Evolutionary conservation across 2,888 invertebrate genomes (phyloP), one percentile per base, ranked within the genome.

Genomic region (Calameuta pallipes): DNA sequence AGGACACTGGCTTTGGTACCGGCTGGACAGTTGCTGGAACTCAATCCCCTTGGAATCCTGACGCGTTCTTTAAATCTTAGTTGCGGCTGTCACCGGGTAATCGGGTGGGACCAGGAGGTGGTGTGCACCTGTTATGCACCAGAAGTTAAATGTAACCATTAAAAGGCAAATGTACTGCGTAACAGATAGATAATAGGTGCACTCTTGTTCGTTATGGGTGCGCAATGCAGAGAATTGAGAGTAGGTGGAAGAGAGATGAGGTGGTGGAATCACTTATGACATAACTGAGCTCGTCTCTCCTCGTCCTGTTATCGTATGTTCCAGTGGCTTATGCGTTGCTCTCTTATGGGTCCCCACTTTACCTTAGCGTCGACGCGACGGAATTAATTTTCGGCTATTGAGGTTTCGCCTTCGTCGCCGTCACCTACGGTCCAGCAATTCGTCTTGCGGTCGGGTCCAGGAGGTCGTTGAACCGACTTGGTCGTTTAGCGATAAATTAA

Each of bases 391-490:
- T 41, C 41, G 0, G 15, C 41, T 15, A 41, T 41, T 41, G 36
- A 4, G 41, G 15, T 41, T 41, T 41, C 15, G 37, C 37, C 37
- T 37, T 41, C 15, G 6, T 41, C 15, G 31, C 71, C 71, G 71
- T 34, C 33, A 71, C 12, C 33, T 34, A 34, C 23, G 34, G 34
- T 31, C 34, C 71, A 1, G 71, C 15, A 12, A 71, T 71, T 80
- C 76, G 76, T 76, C 37, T 75, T 75, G 73, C 79, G 15, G 68
- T 76, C 36, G 36, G 12, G 70, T 75, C 69, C 36, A 23, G 33
- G 41, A 75, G 79, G 79, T 79, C 79, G 80, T 80, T 76, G 80
- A 80, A 77, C 80, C 75, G 56, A 76, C 31, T 31, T 13, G 33
- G 34, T 34, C 31, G 33, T 71, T 71, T 71, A 71, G 31, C 71